These are phyloP conservation scores for Scopus umbretta DNA, from an alignment of 2,113 vertebrate species.

Conservation along the genomic window DNA sequence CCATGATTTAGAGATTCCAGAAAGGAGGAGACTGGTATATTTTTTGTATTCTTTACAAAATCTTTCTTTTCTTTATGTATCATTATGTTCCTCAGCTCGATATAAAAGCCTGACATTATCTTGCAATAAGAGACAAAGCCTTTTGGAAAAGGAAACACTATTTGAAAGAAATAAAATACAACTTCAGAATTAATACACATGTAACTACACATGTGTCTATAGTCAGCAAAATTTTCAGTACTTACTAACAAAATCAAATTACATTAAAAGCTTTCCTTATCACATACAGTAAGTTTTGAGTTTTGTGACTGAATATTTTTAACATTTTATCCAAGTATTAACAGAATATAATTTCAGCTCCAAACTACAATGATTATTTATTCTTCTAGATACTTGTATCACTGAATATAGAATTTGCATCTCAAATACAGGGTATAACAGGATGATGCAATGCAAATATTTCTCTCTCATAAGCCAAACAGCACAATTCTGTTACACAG, in stretches of 20 bases:
- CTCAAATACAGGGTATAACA: too few relatives aligned
- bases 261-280: not conserved
- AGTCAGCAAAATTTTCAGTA: not conserved
- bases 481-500: too few relatives aligned
- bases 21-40: not conserved
- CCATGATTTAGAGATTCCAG: not conserved
- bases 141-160: not conserved
- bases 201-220: not conserved
- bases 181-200: not conserved
- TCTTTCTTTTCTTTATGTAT: not conserved
- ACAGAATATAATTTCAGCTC: too few relatives aligned
- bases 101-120: not conserved
- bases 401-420: too few relatives aligned
- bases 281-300: not conserved
- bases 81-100: not conserved
- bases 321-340: not conserved
- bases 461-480: too few relatives aligned
- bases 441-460: too few relatives aligned
- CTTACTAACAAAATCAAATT: not conserved
- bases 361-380: too few relatives aligned
- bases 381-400: too few relatives aligned
- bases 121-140: not conserved
- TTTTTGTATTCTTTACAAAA: not conserved
- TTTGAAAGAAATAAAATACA: not conserved
- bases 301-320: not conserved